Percentiles rank a stretch among this genome's conserved stretches.
These are phyloP conservation scores for Morelia viridis DNA, from an alignment of 2,797 vertebrate species.

Conservation along the genomic window DNA sequence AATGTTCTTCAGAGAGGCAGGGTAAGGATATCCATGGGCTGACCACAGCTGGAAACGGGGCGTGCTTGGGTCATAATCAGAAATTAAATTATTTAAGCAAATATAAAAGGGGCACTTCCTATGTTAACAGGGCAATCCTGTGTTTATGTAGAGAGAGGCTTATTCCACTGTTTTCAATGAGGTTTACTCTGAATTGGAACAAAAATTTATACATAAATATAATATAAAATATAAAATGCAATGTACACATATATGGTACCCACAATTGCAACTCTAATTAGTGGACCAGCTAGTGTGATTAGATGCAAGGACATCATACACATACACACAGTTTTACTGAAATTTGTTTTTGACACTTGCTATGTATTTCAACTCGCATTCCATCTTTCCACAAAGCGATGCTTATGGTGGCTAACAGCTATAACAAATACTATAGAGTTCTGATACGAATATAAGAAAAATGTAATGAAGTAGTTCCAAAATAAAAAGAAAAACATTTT, in stretches of 20 bases:
- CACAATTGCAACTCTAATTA: neutral
- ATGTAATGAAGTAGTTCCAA: neutral
- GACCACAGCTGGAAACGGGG: neutral
- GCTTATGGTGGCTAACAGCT: neutral
- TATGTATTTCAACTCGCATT: neutral
- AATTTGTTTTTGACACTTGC: too few relatives aligned
- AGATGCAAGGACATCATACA: neutral
- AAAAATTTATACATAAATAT: neutral
- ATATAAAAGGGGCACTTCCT: neutral
- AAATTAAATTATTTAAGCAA: constrained; percentile 26
- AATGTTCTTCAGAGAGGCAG: constrained; percentile 14
- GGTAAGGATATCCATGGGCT: neutral
- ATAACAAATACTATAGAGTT: neutral
- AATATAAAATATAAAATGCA: neutral
- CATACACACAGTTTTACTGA: too few relatives aligned
- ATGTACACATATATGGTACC: neutral
- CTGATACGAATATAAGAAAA: neutral
- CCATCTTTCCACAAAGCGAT: neutral
- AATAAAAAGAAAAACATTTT: neutral
- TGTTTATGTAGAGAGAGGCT: neutral
- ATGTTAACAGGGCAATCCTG: neutral
- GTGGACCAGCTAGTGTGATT: neutral
- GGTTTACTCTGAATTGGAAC: neutral
- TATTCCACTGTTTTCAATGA: neutral
- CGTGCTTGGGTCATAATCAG: constrained; percentile 21